Evolutionary conservation across 2,888 invertebrate genomes (phyloP).

Genomic region (Protodeltote pygarga): DNA sequence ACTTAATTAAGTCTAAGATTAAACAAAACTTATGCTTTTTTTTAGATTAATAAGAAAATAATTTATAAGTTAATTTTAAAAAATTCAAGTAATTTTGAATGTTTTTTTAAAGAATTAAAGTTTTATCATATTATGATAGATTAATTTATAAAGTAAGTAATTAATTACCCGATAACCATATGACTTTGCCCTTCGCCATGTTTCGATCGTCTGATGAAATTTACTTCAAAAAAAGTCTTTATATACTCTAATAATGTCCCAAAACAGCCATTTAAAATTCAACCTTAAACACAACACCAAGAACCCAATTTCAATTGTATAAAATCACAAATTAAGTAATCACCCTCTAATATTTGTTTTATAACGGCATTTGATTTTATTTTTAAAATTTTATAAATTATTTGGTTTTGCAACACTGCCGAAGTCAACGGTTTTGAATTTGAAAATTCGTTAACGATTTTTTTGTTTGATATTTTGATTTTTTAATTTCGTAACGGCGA

Average conservation of each 20-base stretch:
- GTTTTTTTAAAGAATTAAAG: neutral
- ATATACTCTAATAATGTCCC: conserved; percentile 46
- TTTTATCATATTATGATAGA: neutral
- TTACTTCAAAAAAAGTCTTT: conserved; percentile 29
- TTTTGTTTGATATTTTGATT: conserved; percentile 4
- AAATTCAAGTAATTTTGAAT: neutral
- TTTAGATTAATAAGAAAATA: no score
- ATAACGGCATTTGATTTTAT: conserved; percentile 30
- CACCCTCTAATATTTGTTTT: conserved; percentile 27
- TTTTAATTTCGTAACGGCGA: conserved; percentile 13
- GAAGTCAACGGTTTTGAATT: conserved; percentile 22
- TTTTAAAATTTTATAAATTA: conserved; percentile 22
- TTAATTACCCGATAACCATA: conserved; percentile 74
- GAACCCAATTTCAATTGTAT: conserved; percentile 1
- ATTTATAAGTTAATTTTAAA: no score
- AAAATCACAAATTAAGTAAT: conserved; percentile 10
- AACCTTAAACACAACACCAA: rapidly evolving
- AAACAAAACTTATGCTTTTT: no score
- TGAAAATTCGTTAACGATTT: neutral
- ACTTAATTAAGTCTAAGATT: no score
- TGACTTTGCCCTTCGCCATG: conserved; percentile 72
- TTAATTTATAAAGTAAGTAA: conserved; percentile 1
- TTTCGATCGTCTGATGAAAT: conserved; percentile 66
- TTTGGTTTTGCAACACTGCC: conserved; percentile 26
- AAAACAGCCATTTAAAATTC: neutral